Conservation (phyloP, 2,888 invertebrate genomes). For the Leptarthrus brevirostris region DNA sequence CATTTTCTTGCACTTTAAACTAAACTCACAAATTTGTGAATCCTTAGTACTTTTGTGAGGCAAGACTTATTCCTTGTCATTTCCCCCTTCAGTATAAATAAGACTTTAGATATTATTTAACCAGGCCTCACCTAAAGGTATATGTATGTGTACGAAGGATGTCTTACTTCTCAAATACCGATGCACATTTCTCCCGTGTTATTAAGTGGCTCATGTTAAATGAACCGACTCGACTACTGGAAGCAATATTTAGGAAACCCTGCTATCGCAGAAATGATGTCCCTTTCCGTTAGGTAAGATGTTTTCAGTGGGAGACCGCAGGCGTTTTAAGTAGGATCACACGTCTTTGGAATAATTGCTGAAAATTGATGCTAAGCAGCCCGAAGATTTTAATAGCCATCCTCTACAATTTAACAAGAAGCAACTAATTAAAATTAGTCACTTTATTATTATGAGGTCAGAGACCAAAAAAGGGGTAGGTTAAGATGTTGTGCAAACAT, state of each 20-base stretch:
- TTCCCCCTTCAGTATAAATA: conserved; percentile 44
- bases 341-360: conserved; percentile 50
- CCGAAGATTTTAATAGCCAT: not conserved
- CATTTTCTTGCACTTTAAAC: not conserved
- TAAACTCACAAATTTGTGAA: not conserved
- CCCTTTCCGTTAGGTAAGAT: not conserved
- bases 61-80: no score
- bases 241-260: conserved; percentile 30
- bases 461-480: no score
- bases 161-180: not conserved
- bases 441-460: no score
- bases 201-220: conserved; percentile 52
- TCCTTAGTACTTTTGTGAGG: not conserved
- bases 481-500: no score
- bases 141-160: not conserved
- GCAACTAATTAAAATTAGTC: no score
- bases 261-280: not conserved
- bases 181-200: not conserved
- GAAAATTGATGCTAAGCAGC: conserved; percentile 48
- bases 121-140: conserved; percentile 46
- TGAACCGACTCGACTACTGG: conserved; percentile 51
- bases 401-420: no score
- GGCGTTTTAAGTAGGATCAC: conserved; percentile 23
- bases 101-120: conserved; percentile 46
- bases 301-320: not conserved